phyloP scores from a whole-genome alignment of 1,140 invertebrate genomes.

The Uloborus diversus region DNA sequence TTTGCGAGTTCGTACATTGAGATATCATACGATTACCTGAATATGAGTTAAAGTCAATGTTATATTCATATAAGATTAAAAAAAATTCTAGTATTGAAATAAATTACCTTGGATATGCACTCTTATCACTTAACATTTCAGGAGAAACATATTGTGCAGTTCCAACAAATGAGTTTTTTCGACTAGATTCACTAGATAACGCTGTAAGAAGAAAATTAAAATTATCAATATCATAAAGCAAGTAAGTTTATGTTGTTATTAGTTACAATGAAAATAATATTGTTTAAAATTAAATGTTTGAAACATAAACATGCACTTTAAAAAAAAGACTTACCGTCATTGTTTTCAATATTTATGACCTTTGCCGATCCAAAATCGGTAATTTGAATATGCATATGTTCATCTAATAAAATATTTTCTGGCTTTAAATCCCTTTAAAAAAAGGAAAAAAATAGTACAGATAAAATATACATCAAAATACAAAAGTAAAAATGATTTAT shows the following conservation, averaged over 20 bases:
- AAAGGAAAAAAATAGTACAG: conserved; percentile 54
- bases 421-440: conserved; percentile 71
- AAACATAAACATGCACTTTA: not conserved
- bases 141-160: conserved; percentile 99
- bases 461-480: too few relatives aligned
- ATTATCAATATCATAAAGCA: not conserved
- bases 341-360: conserved; percentile 71
- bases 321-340: conserved; percentile 22
- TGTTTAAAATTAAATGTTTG: not conserved
- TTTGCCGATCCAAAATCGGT: conserved; percentile 98
- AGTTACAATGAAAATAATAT: not conserved
- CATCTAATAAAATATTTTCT: conserved; percentile 77
- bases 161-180: conserved; percentile 66
- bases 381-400: conserved; percentile 95
- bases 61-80: too few relatives aligned
- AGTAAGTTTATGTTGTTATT: not conserved
- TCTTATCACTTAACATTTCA: conserved; percentile 87
- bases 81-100: not conserved
- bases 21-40: too few relatives aligned
- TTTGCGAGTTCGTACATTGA: too few relatives aligned
- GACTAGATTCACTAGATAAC: conserved; percentile 29
- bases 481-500: too few relatives aligned
- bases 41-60: too few relatives aligned
- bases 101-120: conserved; percentile 70
- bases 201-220: not conserved